Conservation (phyloP, 1,140 invertebrate species). For the Whitmania pigra region DNA sequence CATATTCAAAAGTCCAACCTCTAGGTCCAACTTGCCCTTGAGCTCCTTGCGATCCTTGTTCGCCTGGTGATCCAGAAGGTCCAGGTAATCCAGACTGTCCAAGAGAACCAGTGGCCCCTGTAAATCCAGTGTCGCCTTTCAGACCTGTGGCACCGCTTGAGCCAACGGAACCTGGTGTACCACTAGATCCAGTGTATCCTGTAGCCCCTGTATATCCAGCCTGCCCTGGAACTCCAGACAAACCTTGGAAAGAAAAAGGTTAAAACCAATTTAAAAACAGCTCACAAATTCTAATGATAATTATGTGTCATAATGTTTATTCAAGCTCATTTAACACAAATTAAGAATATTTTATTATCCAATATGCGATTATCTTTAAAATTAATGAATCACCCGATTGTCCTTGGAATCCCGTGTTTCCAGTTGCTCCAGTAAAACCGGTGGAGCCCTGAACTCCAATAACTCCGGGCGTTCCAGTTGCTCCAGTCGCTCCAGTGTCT, state of each 20-base stretch:
- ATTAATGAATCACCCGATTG: not conserved
- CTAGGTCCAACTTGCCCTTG: slow-evolving; percentile 1
- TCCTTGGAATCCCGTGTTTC: not conserved
- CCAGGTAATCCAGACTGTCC: slow-evolving; percentile 8
- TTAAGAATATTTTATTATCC: not conserved
- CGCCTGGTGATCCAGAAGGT: slow-evolving; percentile 9
- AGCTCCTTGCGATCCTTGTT: slow-evolving; percentile 9
- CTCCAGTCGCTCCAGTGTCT: not conserved
- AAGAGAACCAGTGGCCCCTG: not conserved
- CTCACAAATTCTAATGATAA: not conserved
- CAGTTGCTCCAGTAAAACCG: not conserved
- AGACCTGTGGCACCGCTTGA: not conserved
- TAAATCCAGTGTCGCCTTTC: not conserved
- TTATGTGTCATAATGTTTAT: not conserved
- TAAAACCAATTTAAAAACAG: not conserved
- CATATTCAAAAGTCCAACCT: not conserved
- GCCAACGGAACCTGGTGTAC: not conserved
- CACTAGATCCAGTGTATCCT: not conserved
- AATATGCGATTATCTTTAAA: not conserved
- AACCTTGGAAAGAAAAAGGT: not conserved
- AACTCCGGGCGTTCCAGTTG: not conserved
- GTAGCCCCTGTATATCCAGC: slow-evolving; percentile 5
- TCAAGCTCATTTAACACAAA: not conserved
- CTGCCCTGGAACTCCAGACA: not conserved
- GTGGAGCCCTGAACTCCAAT: not conserved